Conservation (phyloP, 2,113 vertebrate species). For the Saimiri boliviensis region DNA sequence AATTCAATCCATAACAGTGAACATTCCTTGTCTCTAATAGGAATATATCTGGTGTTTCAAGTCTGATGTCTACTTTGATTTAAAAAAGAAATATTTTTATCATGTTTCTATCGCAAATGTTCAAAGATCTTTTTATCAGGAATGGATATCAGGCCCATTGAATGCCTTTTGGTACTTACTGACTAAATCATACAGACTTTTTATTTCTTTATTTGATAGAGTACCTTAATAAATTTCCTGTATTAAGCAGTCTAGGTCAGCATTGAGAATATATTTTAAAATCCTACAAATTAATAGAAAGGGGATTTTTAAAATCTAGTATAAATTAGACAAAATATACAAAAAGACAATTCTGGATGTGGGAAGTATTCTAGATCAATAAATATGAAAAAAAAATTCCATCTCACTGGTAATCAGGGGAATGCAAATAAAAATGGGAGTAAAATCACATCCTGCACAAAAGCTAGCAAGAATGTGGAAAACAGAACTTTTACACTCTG, state of each 20-base stretch:
- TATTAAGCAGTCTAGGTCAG: neutral
- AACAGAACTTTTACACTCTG: neutral
- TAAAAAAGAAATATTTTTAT: neutral
- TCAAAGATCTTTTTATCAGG: neutral
- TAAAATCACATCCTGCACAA: neutral
- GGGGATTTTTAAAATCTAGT: neutral
- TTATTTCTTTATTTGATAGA: neutral
- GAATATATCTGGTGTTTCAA: neutral
- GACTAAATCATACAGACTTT: neutral
- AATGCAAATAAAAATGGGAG: constrained; percentile 10
- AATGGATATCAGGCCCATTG: neutral
- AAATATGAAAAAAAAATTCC: neutral
- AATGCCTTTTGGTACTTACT: neutral
- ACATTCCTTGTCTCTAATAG: neutral
- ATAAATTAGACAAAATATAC: constrained; percentile 8
- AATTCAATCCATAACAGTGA: neutral
- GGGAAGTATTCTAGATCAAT: neutral
- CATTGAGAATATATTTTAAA: constrained; percentile 25
- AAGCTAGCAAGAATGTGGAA: neutral
- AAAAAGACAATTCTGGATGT: neutral
- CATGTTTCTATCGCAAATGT: neutral
- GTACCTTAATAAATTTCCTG: constrained; percentile 11
- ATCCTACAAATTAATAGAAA: constrained; percentile 10
- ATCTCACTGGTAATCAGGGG: neutral
- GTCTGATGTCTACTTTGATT: neutral